Percentiles rank a stretch among this genome's conserved stretches.
Evolutionary conservation across 2,888 invertebrate genomes (phyloP).

Genomic region (Ischnus inquisitorius): DNA sequence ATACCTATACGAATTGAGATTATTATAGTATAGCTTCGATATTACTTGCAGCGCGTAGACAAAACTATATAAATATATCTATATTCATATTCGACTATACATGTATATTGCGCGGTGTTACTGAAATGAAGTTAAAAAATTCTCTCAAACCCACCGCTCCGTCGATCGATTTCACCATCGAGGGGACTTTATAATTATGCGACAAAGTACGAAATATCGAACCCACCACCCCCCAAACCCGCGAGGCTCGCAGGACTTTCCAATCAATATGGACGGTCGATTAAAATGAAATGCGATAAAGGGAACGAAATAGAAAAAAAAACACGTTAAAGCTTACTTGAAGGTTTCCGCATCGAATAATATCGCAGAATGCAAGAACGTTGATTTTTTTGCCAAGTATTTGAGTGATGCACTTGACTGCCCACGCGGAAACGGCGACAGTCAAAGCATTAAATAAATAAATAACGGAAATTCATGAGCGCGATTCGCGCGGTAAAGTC

Average conservation of each 20-base stretch:
- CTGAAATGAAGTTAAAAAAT: conserved; percentile 23
- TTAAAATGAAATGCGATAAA: not conserved
- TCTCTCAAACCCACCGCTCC: not conserved
- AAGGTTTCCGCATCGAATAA: not conserved
- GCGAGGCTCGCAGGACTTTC: not conserved
- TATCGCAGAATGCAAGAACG: not conserved
- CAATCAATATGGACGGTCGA: conserved; percentile 7
- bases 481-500: not conserved
- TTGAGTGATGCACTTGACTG: not conserved
- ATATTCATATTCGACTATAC: not conserved
- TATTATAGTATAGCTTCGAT: conserved; percentile 27
- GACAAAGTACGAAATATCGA: conserved; percentile 15
- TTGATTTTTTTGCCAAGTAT: not conserved
- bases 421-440: too few species aligned
- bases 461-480: not conserved
- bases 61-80: not conserved
- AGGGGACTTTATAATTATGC: conserved; percentile 24
- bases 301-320: too few species aligned
- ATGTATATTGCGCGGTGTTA: not conserved
- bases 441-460: not conserved
- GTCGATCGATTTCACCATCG: conserved; percentile 9
- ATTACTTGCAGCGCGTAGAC: conserved; percentile 14
- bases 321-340: not conserved
- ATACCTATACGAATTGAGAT: conserved; percentile 47
- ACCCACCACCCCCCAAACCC: not conserved